Base-by-base conservation (phyloP, 1,140 invertebrate genomes). In the Drosophila hydei region DNA sequence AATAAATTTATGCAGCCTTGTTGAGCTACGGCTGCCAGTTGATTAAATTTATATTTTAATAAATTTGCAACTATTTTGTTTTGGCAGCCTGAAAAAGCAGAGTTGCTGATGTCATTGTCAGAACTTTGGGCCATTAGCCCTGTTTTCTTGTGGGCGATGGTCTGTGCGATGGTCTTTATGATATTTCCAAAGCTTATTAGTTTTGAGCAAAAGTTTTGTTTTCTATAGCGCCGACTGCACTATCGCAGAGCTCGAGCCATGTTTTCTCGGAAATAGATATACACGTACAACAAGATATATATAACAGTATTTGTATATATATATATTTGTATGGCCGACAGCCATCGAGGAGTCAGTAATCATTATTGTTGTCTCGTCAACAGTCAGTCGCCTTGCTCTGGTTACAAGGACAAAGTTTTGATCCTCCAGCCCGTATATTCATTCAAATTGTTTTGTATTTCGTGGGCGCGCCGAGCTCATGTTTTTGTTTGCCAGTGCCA, bases 361-460 rank as follows among this genome's bases (percentile, higher is more conserved):
- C 69, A 75, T 72, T 63, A 72, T 65, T 61, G 60, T 72, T 21
- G 58, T 67, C 64, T 58, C 61, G 69, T 58, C 58, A 56, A 55
- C 40, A 43, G 51, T 33, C 30, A 42, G n/a, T 52, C 47, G 19
- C 27, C 25, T 43, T 30, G 70, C 38, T 33, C 52, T 11, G 40
- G 48, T 0, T 42, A 30, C 63, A 76, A 76, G 74, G 74, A 76
- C 64, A 63, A 76, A 76, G 74, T 76, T 76, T 73, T 43, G 43
- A 60, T 18, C 48, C 58, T 33, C 14, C 23, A 25, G 7, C 33
- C 47, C 38, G 38, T 40, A 33, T 23, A 72, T 63, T 33, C 59
- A 76, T 69, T 73, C 58, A 69, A 69, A 73, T 69, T 61, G 63
- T 69, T 76, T 62, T 69, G 70, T 72, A 56, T 72, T 68, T 62